These are phyloP conservation scores for Peromyscus polionotus DNA, from an alignment of 2,113 vertebrate species.

Conservation along the genomic window DNA sequence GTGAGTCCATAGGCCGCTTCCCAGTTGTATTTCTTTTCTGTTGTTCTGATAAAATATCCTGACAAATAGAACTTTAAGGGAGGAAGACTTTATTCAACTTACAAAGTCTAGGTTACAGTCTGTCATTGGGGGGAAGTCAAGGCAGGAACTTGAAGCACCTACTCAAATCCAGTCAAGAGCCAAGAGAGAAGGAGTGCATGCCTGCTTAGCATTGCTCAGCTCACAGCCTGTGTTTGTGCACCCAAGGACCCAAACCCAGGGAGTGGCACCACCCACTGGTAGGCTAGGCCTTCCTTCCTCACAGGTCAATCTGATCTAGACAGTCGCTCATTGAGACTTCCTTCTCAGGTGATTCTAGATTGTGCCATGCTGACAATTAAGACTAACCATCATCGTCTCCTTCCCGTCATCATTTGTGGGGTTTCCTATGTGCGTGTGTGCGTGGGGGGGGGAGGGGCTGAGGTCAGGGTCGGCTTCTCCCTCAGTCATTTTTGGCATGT, in stretches of 20 bases:
- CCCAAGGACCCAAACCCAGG: not conserved
- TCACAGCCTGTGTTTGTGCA: not conserved
- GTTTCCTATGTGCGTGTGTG: not conserved
- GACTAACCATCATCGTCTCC: not conserved
- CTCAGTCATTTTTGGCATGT: not conserved
- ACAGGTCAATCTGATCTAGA: too few relatives aligned
- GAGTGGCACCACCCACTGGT: not conserved
- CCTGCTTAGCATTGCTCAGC: not conserved
- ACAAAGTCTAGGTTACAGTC: not conserved
- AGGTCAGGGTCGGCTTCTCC: not conserved
- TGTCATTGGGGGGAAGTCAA: not conserved
- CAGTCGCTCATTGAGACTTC: too few relatives aligned
- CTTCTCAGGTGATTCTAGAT: not conserved
- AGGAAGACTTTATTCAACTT: too few relatives aligned
- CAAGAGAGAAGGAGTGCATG: not conserved
- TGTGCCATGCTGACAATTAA: not conserved
- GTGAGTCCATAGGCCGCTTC: constrained; percentile 84
- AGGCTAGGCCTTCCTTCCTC: not conserved
- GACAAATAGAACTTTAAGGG: not conserved
- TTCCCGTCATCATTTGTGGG: not conserved
- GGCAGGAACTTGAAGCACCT: not conserved
- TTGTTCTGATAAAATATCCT: not conserved
- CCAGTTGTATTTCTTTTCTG: not conserved
- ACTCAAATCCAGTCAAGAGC: not conserved
- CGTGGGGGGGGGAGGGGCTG: not conserved